Evolutionary conservation across 2,888 invertebrate genomes (phyloP), one percentile per base, ranked within the genome.

Genomic region (Tenthredo amoena): DNA sequence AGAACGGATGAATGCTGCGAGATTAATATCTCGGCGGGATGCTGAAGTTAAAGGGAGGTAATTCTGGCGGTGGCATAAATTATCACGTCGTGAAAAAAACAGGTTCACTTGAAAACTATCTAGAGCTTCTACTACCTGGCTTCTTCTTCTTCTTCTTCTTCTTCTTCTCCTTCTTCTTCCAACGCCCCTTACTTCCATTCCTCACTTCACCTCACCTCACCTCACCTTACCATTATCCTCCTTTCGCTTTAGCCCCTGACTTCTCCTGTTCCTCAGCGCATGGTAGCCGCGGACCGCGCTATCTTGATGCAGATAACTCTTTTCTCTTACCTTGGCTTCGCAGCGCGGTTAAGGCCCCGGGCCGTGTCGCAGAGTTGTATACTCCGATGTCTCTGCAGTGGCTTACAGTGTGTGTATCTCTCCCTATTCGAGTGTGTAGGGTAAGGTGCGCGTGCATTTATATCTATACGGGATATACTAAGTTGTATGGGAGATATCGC

Each of bases 251-350:
- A 81, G 81, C 81, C 62, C 81, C 62, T 62, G 81, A 81, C 81
- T 81, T 81, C 81, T 81, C 37, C 40, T 40, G 81, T 81, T 81
- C 62, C 37, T 81, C 81, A 31, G 81, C 82, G 84, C 85, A 81
- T 85, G 85, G 85, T 85, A 85, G 85, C 82, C 43, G 62, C 40
- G 81, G 71, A 55, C 15, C 84, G 77, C 58, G 86, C 86, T 89
- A 89, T 89, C 88, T 89, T 85, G 89, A 90, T 89, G 88, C 89
- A 87, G 89, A 88, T 89, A 88, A 88, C 86, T 87, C 85, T 86
- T 86, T 65, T 86, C 65, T 85, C 85, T 84, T 86, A 84, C 79
- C 82, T 74, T 40, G 55, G 77, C 77, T 77, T 40, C 18, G 77
- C 77, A 77, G 77, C 55, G 55, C 55, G 47, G 50, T 77, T 77